Conservation (phyloP, 2,797 vertebrate species). For the Antrozous pallidus region DNA sequence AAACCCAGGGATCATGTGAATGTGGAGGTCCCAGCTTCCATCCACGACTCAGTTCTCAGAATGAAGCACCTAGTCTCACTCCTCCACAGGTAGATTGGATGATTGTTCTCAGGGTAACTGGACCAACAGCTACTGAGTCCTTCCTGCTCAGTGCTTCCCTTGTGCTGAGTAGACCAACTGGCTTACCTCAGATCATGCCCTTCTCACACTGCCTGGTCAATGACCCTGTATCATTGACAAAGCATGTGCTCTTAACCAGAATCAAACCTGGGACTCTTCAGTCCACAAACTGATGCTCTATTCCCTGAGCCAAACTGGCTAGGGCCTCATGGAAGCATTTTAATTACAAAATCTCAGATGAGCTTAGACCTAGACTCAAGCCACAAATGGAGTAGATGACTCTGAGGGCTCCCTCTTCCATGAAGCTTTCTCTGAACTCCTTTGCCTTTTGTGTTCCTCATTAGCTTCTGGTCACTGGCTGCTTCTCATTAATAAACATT, state of each 20-base stretch:
- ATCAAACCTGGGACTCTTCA: no score
- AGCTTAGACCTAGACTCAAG: not conserved
- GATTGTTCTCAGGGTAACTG: not conserved
- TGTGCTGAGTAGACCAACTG: not conserved
- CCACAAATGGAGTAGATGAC: not conserved
- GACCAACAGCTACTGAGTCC: not conserved
- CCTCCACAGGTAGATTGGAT: not conserved
- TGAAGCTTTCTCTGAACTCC: not conserved
- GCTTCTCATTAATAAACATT: not conserved
- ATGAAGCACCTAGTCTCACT: not conserved
- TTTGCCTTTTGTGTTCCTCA: not conserved
- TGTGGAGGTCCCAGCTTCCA: not conserved
- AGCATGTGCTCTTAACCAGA: no score
- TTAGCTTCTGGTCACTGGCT: not conserved
- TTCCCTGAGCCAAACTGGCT: no score
- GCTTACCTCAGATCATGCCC: not conserved
- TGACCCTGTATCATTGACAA: not conserved
- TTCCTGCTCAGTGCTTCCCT: not conserved
- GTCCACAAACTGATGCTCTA: no score
- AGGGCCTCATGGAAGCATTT: not conserved
- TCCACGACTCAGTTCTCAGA: not conserved
- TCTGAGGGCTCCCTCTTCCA: not conserved
- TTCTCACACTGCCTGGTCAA: not conserved
- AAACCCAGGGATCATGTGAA: not conserved
- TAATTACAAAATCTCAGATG: not conserved